These are phyloP conservation scores for Mus caroli DNA, from an alignment of 2,797 vertebrate species.

Conservation along the genomic window DNA sequence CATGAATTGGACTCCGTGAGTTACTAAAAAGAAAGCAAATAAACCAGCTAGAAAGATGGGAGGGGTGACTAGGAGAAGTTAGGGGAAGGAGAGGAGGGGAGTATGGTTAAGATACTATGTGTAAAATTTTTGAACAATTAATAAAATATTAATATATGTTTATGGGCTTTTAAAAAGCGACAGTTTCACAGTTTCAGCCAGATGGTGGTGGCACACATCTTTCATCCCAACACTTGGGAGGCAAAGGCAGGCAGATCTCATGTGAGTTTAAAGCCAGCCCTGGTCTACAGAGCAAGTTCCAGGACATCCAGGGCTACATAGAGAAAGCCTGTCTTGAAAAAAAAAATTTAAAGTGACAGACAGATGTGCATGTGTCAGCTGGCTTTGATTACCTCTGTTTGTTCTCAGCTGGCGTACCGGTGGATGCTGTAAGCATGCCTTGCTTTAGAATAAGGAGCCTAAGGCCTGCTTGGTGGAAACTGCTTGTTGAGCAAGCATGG, in stretches of 20 bases:
- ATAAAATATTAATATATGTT: slow-evolving; percentile 3
- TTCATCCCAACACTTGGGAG: neutral
- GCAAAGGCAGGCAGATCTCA: neutral
- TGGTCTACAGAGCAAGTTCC: neutral
- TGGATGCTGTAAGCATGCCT: slow-evolving; percentile 26
- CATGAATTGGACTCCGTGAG: neutral
- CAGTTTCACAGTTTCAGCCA: neutral
- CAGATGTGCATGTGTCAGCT: neutral
- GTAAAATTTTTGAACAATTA: neutral
- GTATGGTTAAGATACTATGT: neutral
- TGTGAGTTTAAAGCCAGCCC: neutral
- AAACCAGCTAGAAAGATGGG: neutral
- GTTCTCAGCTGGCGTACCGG: slow-evolving; percentile 58
- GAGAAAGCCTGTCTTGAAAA: neutral
- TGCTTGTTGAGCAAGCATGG: slow-evolving; percentile 85
- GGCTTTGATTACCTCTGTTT: slow-evolving; percentile 60
- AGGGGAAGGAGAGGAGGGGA: neutral
- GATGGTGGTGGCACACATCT: neutral
- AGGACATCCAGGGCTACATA: neutral
- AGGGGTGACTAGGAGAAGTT: neutral
- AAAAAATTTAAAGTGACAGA: neutral
- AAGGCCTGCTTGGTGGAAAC: slow-evolving; percentile 83
- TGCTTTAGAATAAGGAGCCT: slow-evolving; percentile 76
- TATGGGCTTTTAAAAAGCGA: neutral
- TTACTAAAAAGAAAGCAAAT: neutral